Evolutionary conservation across 2,888 invertebrate genomes (phyloP).

Genomic region (Oscheius sp.): DNA sequence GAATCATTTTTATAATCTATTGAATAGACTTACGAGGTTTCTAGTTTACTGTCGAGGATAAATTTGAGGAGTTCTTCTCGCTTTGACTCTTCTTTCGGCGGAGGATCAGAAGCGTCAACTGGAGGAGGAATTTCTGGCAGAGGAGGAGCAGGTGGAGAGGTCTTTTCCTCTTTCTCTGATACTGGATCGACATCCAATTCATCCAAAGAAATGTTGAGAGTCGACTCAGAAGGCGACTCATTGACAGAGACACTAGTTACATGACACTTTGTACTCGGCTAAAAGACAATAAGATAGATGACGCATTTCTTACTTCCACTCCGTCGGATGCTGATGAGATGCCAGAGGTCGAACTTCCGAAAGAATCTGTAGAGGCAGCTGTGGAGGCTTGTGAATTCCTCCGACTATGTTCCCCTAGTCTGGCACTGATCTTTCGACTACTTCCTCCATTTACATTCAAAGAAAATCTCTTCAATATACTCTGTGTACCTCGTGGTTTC

Average conservation of each 20-base stretch:
- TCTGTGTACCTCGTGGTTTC: constrained; percentile 51
- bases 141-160: constrained; percentile 47
- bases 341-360: constrained; percentile 68
- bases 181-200: constrained; percentile 1
- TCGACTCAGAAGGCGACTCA: constrained; percentile 28
- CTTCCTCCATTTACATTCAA: constrained; percentile 51
- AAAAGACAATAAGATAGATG: not conserved
- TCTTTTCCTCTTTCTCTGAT: not conserved
- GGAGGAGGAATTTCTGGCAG: constrained; percentile 50
- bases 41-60: constrained; percentile 64
- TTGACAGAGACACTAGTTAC: constrained; percentile 29
- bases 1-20: not conserved
- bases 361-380: constrained; percentile 62
- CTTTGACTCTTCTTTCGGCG: constrained; percentile 16
- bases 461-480: constrained; percentile 56
- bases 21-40: constrained; percentile 57
- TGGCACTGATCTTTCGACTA: constrained; percentile 49
- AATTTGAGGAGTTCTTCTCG: constrained; percentile 60
- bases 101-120: constrained; percentile 27
- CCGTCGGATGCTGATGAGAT: constrained; percentile 46
- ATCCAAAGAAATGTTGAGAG: constrained; percentile 32
- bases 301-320: not conserved
- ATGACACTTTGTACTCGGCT: constrained; percentile 22
- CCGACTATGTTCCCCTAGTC: constrained; percentile 49
- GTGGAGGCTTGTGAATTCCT: constrained; percentile 61